Conservation (phyloP, 1,140 invertebrate genomes). For the Delia radicum region DNA sequence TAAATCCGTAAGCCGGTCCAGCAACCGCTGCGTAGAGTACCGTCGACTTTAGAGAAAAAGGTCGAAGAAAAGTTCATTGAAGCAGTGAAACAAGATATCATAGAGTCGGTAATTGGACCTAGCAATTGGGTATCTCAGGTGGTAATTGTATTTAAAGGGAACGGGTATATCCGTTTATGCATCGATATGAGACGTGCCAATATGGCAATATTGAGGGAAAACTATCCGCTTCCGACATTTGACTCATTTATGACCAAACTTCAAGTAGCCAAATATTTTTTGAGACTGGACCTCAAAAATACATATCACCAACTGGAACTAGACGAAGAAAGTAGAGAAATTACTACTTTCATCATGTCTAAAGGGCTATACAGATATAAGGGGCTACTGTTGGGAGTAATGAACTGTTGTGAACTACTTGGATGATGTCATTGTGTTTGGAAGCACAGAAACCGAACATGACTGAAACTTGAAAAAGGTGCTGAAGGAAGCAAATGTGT, state of each 20-base stretch:
- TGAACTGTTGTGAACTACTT: background rate
- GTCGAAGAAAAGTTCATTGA: slow-evolving; percentile 30
- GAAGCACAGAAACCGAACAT: slow-evolving; percentile 38
- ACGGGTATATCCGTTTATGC: slow-evolving; percentile 10
- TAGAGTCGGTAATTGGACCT: slow-evolving; percentile 27
- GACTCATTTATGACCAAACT: slow-evolving; percentile 25
- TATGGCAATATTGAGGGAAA: slow-evolving; percentile 26
- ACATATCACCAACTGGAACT: slow-evolving; percentile 45
- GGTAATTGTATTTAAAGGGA: slow-evolving; percentile 10
- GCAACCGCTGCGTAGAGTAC: slow-evolving; percentile 11
- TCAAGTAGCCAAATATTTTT: slow-evolving; percentile 32
- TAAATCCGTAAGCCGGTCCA: slow-evolving; percentile 20
- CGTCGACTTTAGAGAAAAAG: slow-evolving; percentile 22
- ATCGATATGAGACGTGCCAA: slow-evolving; percentile 34
- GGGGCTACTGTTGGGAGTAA: background rate
- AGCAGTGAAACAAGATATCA: slow-evolving; percentile 27
- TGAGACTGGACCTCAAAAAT: slow-evolving; percentile 33
- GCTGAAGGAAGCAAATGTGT: slow-evolving; percentile 32
- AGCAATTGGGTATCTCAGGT: slow-evolving; percentile 5
- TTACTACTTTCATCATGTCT: slow-evolving; percentile 34
- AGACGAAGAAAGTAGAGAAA: slow-evolving; percentile 29
- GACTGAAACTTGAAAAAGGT: slow-evolving; percentile 38
- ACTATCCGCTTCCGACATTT: slow-evolving; percentile 32
- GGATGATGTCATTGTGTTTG: slow-evolving; percentile 31
- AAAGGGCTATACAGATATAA: slow-evolving; percentile 18